These are phyloP conservation scores for Taeniopygia guttata DNA, from an alignment of 2,797 vertebrate species.

Conservation along the genomic window DNA sequence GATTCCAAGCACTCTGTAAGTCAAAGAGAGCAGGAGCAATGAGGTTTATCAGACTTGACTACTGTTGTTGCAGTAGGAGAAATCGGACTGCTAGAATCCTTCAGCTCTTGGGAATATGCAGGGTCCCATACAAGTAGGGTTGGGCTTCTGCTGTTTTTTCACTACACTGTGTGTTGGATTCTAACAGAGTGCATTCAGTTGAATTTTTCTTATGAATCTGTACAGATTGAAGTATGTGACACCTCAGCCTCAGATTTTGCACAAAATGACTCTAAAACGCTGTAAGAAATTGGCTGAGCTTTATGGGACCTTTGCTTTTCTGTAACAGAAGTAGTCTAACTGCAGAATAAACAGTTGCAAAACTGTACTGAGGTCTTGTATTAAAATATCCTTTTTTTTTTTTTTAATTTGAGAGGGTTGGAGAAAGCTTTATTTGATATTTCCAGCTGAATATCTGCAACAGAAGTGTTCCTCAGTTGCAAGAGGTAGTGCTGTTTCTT, in stretches of 20 bases:
- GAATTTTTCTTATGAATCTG: background rate
- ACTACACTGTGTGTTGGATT: background rate
- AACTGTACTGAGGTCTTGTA: background rate
- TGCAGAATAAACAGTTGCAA: background rate
- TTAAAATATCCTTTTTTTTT: background rate
- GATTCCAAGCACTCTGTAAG: background rate
- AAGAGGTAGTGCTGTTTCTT: background rate
- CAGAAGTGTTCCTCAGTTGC: background rate
- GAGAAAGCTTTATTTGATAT: background rate
- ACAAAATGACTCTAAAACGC: background rate
- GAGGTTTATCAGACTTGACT: background rate
- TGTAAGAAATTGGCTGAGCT: background rate
- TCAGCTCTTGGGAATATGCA: background rate
- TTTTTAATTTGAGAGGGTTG: background rate
- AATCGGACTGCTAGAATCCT: background rate
- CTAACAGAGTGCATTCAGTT: background rate
- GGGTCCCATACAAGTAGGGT: background rate
- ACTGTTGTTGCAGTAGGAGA: background rate
- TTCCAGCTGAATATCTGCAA: background rate
- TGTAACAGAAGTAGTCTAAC: background rate
- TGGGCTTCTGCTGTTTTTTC: background rate
- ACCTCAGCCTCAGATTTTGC: background rate
- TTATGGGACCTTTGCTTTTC: background rate
- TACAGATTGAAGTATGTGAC: background rate
- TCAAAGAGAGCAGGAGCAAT: background rate